Evolutionary conservation across 2,113 vertebrate species (phyloP), one percentile per base, ranked within the genome.

Genomic region (Sinocyclocheilus maitianheensis): DNA sequence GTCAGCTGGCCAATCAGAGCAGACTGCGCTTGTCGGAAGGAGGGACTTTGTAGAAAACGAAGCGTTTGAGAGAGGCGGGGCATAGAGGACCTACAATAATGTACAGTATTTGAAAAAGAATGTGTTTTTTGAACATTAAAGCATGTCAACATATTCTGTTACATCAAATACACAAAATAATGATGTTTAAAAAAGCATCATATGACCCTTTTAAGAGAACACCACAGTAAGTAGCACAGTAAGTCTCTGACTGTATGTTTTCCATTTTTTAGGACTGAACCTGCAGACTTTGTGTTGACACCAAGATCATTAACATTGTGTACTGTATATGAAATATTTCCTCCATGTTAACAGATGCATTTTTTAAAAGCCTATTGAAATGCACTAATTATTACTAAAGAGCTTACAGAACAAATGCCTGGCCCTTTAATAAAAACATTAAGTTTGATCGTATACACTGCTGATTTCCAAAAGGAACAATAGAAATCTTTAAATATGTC

Each of bases 141-240:
- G 26, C 26, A 26, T 26, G 26, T 26, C 26, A 26, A 26, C 26
- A 0, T 26, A 26, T 26, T 26, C 26, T 26, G 26, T 26, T 26
- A 26, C 26, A 26, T 1, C 26, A 26, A 26, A 26, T 26, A 26
- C 26, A 26, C 26, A 26, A 26, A 26, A 26, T 26, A 26, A 26
- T 26, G 26, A 26, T 26, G 0, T 26, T 26, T 26, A 26, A 26
- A 26, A 26, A 26, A 26, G 26, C 26, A 26, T 26, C 26, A 26
- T 26, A 26, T 26, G 26, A 26, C 26, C 26, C 26, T 1, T 26
- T 82, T 86, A 84, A 89, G 88, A 84, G 40, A 77, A 60, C 26
- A 58, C 65, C 4, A 48, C n/a, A n/a, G n/a, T n/a, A n/a, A n/a
- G n/a, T n/a, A 34, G 14, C 75, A 18, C 46, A 51, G 24, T 1